phyloP scores from a whole-genome alignment of 2,888 invertebrate species.

The Toxonevra muliebris region DNA sequence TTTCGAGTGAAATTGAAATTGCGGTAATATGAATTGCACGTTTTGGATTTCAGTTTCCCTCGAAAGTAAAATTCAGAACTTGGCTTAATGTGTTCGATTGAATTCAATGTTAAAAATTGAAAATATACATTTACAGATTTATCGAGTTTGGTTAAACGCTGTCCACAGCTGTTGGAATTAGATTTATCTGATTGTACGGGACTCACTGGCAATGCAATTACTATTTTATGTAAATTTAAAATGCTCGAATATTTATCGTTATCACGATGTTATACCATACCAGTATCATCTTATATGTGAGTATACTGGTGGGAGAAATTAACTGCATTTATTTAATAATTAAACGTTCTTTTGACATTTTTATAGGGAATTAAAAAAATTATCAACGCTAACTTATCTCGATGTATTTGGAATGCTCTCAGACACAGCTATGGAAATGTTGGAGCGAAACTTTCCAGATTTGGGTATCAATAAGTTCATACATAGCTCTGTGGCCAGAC shows the following conservation, averaged over 20 bases:
- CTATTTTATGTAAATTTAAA: conserved; percentile 68
- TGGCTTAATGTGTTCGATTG: too few relatives aligned
- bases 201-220: conserved; percentile 72
- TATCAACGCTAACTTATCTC: conserved; percentile 75
- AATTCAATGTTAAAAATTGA: not conserved
- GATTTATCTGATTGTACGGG: conserved; percentile 89
- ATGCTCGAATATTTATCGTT: conserved; percentile 80
- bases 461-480: conserved; percentile 78
- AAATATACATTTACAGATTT: conserved; percentile 70
- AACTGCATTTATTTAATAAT: not conserved
- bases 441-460: conserved; percentile 69
- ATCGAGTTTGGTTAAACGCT: conserved; percentile 70
- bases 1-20: too few relatives aligned
- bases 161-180: conserved; percentile 79
- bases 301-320: conserved; percentile 52
- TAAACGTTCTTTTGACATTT: not conserved
- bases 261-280: conserved; percentile 83
- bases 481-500: conserved; percentile 87
- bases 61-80: too few relatives aligned
- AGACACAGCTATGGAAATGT: conserved; percentile 66
- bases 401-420: conserved; percentile 86
- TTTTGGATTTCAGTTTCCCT: too few relatives aligned
- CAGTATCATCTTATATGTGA: conserved; percentile 76
- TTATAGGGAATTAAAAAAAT: conserved; percentile 69
- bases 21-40: too few relatives aligned